These are phyloP conservation scores for Tychaedon coryphoeus DNA, from an alignment of 2,113 vertebrate genomes.

Conservation along the genomic window DNA sequence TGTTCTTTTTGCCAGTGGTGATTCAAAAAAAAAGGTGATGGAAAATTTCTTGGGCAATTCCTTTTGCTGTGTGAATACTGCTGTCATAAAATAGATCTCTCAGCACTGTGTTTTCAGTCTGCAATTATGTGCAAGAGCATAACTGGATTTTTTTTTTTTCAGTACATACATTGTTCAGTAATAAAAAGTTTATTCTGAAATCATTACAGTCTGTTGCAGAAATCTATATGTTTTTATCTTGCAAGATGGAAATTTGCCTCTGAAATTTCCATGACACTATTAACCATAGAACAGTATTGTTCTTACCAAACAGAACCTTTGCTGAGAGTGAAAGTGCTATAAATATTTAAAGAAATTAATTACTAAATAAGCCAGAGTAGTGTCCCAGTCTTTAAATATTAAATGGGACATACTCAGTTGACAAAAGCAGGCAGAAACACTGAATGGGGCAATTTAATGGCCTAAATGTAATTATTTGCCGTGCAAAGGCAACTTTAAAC, in stretches of 20 bases:
- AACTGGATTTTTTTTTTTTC: not conserved
- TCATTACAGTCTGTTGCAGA: not conserved
- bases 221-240: conserved; percentile 25
- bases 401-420: not conserved
- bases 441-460: conserved; percentile 3
- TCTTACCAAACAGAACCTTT: conserved; percentile 28
- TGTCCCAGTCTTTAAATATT: not conserved
- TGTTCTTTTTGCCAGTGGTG: not conserved
- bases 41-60: not conserved
- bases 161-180: not conserved
- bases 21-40: not conserved
- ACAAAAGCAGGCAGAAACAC: conserved; percentile 12
- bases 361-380: conserved; percentile 4
- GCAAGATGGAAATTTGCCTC: conserved; percentile 24
- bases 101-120: not conserved
- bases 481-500: not conserved
- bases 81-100: not conserved
- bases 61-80: not conserved
- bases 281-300: not conserved
- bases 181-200: conserved; percentile 10
- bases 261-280: conserved; percentile 49
- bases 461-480: conserved; percentile 3
- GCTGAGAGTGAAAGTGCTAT: conserved; percentile 39
- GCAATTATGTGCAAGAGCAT: not conserved
- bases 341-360: conserved; percentile 69